phyloP scores from a whole-genome alignment of 2,113 vertebrate species.

The Leptosomus discolor region DNA sequence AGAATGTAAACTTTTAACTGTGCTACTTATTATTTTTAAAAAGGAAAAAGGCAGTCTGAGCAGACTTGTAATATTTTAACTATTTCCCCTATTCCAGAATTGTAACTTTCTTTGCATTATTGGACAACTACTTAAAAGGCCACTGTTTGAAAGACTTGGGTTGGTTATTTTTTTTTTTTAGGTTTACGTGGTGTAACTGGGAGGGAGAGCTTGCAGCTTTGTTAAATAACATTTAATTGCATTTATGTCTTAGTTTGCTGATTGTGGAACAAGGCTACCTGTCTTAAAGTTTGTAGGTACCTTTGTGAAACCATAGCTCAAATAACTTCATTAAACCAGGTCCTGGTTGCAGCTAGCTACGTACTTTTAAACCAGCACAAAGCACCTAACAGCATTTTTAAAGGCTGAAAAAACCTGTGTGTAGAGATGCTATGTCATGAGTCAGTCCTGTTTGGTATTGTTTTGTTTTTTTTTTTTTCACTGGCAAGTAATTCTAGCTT shows the following conservation, averaged over 20 bases:
- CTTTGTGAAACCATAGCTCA: not conserved
- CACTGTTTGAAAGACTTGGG: not conserved
- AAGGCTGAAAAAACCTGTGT: not conserved
- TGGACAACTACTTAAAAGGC: not conserved
- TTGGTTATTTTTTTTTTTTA: not conserved
- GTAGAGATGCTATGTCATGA: not conserved
- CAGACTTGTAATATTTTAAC: not conserved
- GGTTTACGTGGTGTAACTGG: not conserved
- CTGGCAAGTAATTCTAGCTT: not conserved
- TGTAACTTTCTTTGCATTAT: not conserved
- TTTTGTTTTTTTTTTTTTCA: not conserved
- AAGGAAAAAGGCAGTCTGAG: not conserved
- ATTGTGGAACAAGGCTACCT: not conserved
- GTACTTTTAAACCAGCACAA: not conserved
- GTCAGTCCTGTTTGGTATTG: not conserved
- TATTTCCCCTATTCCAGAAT: accelerated
- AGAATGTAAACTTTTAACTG: not conserved
- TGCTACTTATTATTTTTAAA: not conserved
- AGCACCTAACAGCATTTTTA: not conserved
- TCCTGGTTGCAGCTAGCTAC: not conserved
- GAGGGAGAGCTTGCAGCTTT: not conserved
- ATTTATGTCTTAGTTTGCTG: not conserved
- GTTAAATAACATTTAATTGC: not conserved
- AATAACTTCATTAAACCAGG: not conserved
- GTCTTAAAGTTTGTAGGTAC: not conserved